These are phyloP conservation scores for Leptogaster cylindrica DNA, from an alignment of 2,888 invertebrate genomes.

Conservation along the genomic window DNA sequence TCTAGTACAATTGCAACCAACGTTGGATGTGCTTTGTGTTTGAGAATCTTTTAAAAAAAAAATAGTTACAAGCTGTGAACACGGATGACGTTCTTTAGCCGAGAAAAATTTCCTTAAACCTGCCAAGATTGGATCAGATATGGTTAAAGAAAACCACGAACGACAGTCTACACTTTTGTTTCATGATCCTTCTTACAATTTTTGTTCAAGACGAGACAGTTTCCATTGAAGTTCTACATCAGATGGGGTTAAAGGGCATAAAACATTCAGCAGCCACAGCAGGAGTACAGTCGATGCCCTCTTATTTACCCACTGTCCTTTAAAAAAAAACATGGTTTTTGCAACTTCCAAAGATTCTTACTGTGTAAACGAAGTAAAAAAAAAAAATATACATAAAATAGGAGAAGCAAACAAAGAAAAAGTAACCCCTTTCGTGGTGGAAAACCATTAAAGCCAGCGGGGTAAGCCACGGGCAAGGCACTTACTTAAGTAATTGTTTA, in stretches of 20 bases:
- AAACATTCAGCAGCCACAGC: not conserved
- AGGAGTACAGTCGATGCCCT: not conserved
- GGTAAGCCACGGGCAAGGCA: slow-evolving; percentile 20
- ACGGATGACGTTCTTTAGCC: slow-evolving; percentile 1
- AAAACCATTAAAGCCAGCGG: slow-evolving; percentile 12
- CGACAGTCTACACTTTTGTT: slow-evolving; percentile 2
- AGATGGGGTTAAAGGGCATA: slow-evolving; percentile 10
- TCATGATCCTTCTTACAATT: not conserved
- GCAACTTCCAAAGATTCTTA: slow-evolving; percentile 1
- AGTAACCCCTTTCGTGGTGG: not conserved
- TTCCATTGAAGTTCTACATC: not conserved
- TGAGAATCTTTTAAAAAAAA: not conserved
- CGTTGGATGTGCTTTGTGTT: not conserved
- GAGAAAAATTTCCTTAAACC: slow-evolving; percentile 7
- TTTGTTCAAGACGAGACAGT: not conserved
- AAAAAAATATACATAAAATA: too few species aligned
- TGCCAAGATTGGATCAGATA: slow-evolving; percentile 26
- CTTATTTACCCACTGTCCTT: not conserved
- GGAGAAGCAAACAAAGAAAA: slow-evolving; percentile 12
- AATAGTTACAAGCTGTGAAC: not conserved
- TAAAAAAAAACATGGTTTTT: not conserved
- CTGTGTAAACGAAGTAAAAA: too few species aligned
- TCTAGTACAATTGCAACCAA: slow-evolving; percentile 4
- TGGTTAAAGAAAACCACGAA: slow-evolving; percentile 1
- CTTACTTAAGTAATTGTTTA: slow-evolving; percentile 10